Evolutionary conservation across 2,888 invertebrate genomes (phyloP).

Genomic region (Leucophenga maculata): DNA sequence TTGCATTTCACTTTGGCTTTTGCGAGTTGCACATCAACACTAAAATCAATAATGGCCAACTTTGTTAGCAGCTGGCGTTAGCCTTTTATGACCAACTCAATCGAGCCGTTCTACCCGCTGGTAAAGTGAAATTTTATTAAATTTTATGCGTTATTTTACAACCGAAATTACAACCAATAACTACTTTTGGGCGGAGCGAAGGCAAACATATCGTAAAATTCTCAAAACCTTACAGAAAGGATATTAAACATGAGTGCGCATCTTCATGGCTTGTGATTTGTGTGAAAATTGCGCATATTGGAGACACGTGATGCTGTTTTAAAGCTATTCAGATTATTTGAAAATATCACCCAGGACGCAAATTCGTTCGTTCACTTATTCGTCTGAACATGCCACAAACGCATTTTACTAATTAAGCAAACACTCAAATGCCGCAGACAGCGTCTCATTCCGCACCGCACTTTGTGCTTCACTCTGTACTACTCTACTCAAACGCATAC

Average conservation of each 20-base stretch:
- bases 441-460: background rate
- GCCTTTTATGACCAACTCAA: background rate
- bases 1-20: conserved; percentile 19
- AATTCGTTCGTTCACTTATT: too few relatives aligned
- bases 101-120: conserved; percentile 19
- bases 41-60: conserved; percentile 15
- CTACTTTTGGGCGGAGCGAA: conserved; percentile 17
- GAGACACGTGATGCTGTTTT: conserved; percentile 4
- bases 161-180: conserved; percentile 33
- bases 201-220: conserved; percentile 28
- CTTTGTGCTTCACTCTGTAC: background rate
- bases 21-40: background rate
- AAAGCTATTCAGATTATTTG: background rate
- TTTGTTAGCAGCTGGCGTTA: background rate
- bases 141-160: conserved; percentile 45
- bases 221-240: conserved; percentile 17
- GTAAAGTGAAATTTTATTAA: conserved; percentile 41
- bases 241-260: background rate
- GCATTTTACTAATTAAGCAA: conserved; percentile 48
- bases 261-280: too few relatives aligned
- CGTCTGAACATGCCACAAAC: conserved; percentile 12
- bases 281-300: too few relatives aligned
- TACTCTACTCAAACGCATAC: background rate
- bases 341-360: background rate
- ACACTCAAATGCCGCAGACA: background rate